Evolutionary conservation across 2,888 invertebrate genomes (phyloP), one percentile per base, ranked within the genome.

Genomic region (Ophioninae sp.): DNA sequence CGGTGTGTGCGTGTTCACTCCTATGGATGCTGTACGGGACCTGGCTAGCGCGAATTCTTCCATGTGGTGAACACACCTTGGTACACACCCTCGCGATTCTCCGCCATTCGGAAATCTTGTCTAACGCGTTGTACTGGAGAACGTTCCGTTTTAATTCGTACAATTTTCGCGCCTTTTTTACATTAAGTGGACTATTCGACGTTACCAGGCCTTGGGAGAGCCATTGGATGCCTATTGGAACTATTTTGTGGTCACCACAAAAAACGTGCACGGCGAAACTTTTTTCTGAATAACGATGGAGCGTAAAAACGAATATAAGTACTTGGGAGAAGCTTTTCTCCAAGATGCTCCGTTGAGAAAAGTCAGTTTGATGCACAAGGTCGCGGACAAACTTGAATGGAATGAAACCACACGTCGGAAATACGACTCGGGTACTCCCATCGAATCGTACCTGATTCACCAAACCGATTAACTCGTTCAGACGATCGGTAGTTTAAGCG

Each of bases 31-130:
- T 50, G 86, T 88, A 83, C 88, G 86, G 78, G 89, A 88, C 89
- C 88, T 88, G 88, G 88, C 89, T 88, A 87, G 89, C 89, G 90
- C 90, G 89, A 91, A 91, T 91, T 91, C 91, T 91, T 91, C 90
- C 81, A 88, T 88, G 89, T 87, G 86, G 85, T 87, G 88, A 88
- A 87, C 90, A 91, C 91, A 90, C 91, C 91, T 91, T 90, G 88
- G 90, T 90, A 90, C 91, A 91, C 91, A 91, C 91, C 91, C 91
- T 91, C 91, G 89, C 91, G 86, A 75, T 81, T 81, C 80, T 70
- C 57, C 70, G 59, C 78, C 80, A 78, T 70, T 82, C 82, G 80
- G 82, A 85, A 82, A 85, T 82, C 78, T 85, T 78, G 84, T 65
- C 81, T 86, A 84, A 76, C 73, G 67, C 74, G 78, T 68, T 50